Evolutionary conservation across 2,888 invertebrate genomes (phyloP).

Genomic region (Theodoxus fluviatilis): DNA sequence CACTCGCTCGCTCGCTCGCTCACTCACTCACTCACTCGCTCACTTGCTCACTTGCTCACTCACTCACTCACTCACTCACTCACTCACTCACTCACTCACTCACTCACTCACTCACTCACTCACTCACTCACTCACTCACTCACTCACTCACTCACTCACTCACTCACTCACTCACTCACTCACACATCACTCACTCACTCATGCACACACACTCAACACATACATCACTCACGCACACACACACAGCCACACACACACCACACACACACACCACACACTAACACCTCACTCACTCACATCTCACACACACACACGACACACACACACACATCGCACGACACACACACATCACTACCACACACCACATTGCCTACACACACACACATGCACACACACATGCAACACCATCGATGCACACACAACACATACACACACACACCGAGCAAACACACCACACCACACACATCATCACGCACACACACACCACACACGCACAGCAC

Average conservation of each 20-base stretch:
- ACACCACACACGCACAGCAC: neutral
- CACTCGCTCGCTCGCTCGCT: neutral
- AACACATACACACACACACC: neutral
- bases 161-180: too few relatives aligned
- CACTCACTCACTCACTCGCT: neutral
- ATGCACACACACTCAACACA: too few relatives aligned
- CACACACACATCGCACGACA: too few relatives aligned
- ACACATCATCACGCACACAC: neutral
- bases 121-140: neutral
- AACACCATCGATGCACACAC: neutral
- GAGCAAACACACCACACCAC: neutral
- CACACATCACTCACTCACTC: too few relatives aligned
- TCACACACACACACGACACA: too few relatives aligned
- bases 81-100: too few relatives aligned
- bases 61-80: neutral
- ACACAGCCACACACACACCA: too few relatives aligned
- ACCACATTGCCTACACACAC: too few relatives aligned
- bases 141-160: neutral
- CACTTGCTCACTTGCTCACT: neutral
- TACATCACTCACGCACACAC: too few relatives aligned
- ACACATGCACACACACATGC: neutral
- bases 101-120: neutral
- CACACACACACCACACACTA: too few relatives aligned
- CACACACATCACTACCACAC: too few relatives aligned
- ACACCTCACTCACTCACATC: too few relatives aligned